These are phyloP conservation scores for Euura saliciscinereae DNA, from an alignment of 1,140 invertebrate species.

Conservation along the genomic window DNA sequence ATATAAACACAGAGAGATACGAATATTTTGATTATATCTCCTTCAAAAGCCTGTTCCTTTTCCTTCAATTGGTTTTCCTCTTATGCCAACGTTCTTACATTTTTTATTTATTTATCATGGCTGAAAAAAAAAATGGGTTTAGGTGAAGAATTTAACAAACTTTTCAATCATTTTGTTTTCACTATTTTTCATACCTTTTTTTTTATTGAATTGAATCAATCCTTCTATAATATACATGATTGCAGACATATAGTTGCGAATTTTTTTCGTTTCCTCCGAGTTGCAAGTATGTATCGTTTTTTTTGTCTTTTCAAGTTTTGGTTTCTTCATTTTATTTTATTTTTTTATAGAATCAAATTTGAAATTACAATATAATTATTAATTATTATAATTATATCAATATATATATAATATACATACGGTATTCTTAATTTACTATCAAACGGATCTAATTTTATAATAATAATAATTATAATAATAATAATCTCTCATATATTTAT, in stretches of 20 bases:
- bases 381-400: constrained; percentile 1
- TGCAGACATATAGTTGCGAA: constrained; percentile 54
- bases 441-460: too few species aligned
- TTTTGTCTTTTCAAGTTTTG: background rate
- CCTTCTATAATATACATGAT: constrained; percentile 52
- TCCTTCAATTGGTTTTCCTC: background rate
- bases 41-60: background rate
- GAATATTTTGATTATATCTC: background rate
- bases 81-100: background rate
- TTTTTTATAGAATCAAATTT: constrained; percentile 48
- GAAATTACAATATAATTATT: constrained; percentile 42
- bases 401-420: too few species aligned
- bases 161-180: background rate
- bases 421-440: background rate
- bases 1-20: background rate
- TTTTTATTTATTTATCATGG: background rate
- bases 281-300: constrained; percentile 40
- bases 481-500: constrained; percentile 15
- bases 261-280: constrained; percentile 33
- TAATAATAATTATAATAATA: background rate
- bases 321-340: constrained; percentile 32
- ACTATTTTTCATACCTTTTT: constrained; percentile 38
- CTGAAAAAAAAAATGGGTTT: background rate
- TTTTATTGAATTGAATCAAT: constrained; percentile 55
- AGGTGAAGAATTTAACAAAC: background rate